Evolutionary conservation across 2,797 vertebrate species (phyloP).

Genomic region (Brachymystax lenok): DNA sequence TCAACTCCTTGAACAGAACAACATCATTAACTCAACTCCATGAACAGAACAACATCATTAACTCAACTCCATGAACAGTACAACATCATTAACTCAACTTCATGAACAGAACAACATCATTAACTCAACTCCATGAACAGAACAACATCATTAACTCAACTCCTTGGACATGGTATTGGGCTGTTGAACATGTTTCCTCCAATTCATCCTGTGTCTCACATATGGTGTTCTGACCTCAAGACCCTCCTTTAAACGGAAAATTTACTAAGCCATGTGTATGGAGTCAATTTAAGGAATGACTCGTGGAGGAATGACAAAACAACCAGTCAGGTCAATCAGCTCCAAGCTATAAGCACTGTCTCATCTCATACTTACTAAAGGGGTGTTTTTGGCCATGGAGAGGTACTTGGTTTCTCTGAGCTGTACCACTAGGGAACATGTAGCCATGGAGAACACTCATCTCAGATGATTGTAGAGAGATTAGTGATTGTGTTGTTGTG

Average conservation of each 20-base stretch:
- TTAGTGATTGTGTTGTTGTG: too few relatives aligned
- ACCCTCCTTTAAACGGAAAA: background rate
- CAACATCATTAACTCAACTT: too few relatives aligned
- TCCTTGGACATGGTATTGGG: background rate
- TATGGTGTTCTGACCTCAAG: background rate
- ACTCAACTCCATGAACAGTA: too few relatives aligned
- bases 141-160: too few relatives aligned
- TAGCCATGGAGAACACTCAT: too few relatives aligned
- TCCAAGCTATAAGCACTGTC: background rate
- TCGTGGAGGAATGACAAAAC: background rate
- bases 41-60: too few relatives aligned
- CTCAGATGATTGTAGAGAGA: too few relatives aligned
- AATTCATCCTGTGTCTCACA: background rate
- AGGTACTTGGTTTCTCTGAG: background rate
- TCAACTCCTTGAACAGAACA: too few relatives aligned
- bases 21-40: too few relatives aligned
- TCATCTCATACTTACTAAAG: background rate
- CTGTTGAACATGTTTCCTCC: slow-evolving; percentile 3
- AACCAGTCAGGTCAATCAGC: background rate
- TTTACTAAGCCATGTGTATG: background rate
- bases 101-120: too few relatives aligned
- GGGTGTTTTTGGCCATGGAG: background rate
- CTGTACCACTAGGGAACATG: background rate
- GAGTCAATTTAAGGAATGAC: background rate
- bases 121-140: too few relatives aligned